Percentiles rank a stretch among this genome's conserved stretches.
Evolutionary conservation across 2,888 invertebrate genomes (phyloP).

Genomic region (Syritta pipiens): DNA sequence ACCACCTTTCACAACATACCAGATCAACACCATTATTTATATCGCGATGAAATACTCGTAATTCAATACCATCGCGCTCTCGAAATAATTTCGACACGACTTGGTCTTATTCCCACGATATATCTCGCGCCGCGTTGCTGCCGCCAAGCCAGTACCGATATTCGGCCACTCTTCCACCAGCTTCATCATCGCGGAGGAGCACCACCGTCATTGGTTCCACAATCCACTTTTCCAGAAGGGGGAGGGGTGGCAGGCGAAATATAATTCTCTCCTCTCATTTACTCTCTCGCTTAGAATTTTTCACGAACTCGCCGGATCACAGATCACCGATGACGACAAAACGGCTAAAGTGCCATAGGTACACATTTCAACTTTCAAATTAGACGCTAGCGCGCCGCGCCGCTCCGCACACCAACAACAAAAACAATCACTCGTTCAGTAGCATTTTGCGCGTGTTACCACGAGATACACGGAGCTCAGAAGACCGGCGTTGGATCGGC

Average conservation of each 20-base stretch:
- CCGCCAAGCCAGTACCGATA: slow-evolving; percentile 3
- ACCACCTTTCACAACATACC: slow-evolving; percentile 68
- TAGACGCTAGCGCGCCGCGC: slow-evolving; percentile 54
- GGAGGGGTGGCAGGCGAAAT: no score
- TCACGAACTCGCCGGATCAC: slow-evolving; percentile 48
- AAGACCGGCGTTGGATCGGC: slow-evolving; percentile 17
- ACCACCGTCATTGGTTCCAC: slow-evolving; percentile 35
- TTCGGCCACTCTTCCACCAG: slow-evolving; percentile 37
- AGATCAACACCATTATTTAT: slow-evolving; percentile 66
- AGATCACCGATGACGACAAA: slow-evolving; percentile 64
- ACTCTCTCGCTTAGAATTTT: slow-evolving; percentile 68
- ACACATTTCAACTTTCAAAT: slow-evolving; percentile 69
- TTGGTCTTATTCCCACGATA: slow-evolving; percentile 70
- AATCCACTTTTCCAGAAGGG: no score
- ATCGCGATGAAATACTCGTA: slow-evolving; percentile 67
- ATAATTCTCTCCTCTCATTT: slow-evolving; percentile 67
- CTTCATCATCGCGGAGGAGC: slow-evolving; percentile 19
- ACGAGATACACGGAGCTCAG: slow-evolving; percentile 25
- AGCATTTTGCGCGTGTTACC: slow-evolving; percentile 66
- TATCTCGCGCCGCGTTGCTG: slow-evolving; percentile 47
- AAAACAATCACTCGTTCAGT: slow-evolving; percentile 62
- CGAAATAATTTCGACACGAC: slow-evolving; percentile 68
- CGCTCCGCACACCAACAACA: slow-evolving; percentile 18
- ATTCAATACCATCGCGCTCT: slow-evolving; percentile 68
- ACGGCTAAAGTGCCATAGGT: slow-evolving; percentile 67